These are phyloP conservation scores for Venustoraphidia nigricollis DNA, from an alignment of 2,888 invertebrate species.

Conservation along the genomic window DNA sequence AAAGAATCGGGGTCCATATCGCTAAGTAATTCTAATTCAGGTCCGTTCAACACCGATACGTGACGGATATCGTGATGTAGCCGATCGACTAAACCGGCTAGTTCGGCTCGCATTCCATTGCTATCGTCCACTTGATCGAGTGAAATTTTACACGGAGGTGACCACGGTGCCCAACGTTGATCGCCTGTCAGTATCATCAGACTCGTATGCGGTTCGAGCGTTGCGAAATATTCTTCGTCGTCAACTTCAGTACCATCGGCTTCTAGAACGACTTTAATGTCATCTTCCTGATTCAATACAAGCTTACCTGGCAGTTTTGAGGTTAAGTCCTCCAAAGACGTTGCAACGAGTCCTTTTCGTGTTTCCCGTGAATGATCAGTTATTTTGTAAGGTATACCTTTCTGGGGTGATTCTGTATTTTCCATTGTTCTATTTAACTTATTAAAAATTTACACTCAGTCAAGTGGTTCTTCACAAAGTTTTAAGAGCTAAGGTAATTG, in stretches of 20 bases:
- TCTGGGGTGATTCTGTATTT: constrained; percentile 9
- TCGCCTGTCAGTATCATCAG: constrained; percentile 65
- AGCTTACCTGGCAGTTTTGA: constrained; percentile 62
- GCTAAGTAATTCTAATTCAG: constrained; percentile 68
- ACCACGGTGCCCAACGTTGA: constrained; percentile 58
- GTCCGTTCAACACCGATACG: constrained; percentile 69
- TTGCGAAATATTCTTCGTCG: constrained; percentile 88
- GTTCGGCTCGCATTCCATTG: constrained; percentile 35
- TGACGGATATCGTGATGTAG: constrained; percentile 70
- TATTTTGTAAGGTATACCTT: constrained; percentile 58
- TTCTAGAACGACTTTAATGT: constrained; percentile 71
- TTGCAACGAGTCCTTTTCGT: constrained; percentile 69
- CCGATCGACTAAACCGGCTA: constrained; percentile 61
- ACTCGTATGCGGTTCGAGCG: constrained; percentile 73
- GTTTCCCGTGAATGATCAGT: constrained; percentile 65
- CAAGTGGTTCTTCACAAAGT: background rate
- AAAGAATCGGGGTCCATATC: constrained; percentile 84
- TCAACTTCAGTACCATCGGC: constrained; percentile 91
- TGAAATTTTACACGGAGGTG: constrained; percentile 45
- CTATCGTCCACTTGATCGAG: constrained; percentile 42
- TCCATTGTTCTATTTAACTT: background rate
- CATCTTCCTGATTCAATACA: constrained; percentile 37
- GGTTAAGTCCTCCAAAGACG: constrained; percentile 62
- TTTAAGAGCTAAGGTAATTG: too few species aligned
- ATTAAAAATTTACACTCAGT: background rate